These are phyloP conservation scores for Dorcus parallelipipedus DNA, from an alignment of 2,888 invertebrate species.

Conservation along the genomic window DNA sequence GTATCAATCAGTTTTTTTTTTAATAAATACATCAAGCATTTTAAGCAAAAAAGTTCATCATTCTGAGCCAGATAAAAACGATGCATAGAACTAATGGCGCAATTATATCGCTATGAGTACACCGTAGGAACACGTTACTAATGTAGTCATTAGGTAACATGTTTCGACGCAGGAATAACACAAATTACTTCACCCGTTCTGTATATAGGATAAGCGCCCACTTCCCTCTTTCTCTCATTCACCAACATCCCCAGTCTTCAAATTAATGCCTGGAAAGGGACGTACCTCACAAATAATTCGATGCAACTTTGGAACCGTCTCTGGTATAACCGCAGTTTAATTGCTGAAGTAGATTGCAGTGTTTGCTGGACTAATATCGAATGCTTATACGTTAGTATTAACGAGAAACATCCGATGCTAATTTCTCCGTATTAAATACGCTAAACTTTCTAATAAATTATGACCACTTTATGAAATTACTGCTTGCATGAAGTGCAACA, in stretches of 20 bases:
- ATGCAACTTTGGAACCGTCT: not conserved
- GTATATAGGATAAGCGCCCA: slow-evolving; percentile 14
- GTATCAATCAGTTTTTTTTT: too few relatives aligned
- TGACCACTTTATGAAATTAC: too few relatives aligned
- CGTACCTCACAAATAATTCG: not conserved
- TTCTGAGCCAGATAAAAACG: too few relatives aligned
- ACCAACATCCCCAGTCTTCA: not conserved
- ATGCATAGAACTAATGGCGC: not conserved
- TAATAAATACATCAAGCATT: too few relatives aligned
- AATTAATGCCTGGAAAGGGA: not conserved
- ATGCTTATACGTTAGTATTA: not conserved
- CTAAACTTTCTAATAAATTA: too few relatives aligned
- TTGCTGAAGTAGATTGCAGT: slow-evolving; percentile 21
- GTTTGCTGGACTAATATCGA: slow-evolving; percentile 8
- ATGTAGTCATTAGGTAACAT: slow-evolving; percentile 34
- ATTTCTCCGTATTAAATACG: too few relatives aligned
- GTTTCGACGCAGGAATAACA: slow-evolving; percentile 32
- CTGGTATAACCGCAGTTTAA: slow-evolving; percentile 20
- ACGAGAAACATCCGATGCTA: too few relatives aligned
- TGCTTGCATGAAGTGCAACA: too few relatives aligned
- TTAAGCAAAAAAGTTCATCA: too few relatives aligned
- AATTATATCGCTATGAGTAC: slow-evolving; percentile 19
- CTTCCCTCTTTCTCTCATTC: not conserved
- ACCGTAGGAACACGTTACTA: slow-evolving; percentile 23
- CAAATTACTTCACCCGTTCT: slow-evolving; percentile 31